Percentiles rank a stretch among this genome's conserved stretches.
Evolutionary conservation across 2,888 invertebrate genomes (phyloP).

Genomic region (Orthosia gothica): DNA sequence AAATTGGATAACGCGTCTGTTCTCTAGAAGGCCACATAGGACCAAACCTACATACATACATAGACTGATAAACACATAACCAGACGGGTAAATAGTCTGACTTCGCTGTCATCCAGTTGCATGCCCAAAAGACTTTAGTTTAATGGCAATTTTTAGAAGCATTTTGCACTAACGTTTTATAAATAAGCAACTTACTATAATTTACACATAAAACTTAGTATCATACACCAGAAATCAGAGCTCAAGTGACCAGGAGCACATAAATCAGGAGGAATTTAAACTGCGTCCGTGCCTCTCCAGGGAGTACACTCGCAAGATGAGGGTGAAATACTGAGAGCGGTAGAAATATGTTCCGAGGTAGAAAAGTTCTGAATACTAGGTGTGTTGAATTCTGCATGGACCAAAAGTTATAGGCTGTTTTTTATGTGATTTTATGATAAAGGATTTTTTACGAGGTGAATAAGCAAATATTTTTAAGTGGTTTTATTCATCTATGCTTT

Average conservation of each 20-base stretch:
- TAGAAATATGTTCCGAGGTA: slow-evolving; percentile 61
- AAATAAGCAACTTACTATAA: slow-evolving; percentile 23
- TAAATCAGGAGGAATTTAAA: slow-evolving; percentile 69
- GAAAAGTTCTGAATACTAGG: slow-evolving; percentile 41
- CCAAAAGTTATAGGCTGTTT: background rate
- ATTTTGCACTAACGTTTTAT: background rate
- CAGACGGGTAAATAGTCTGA: too few species aligned
- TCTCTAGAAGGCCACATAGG: too few species aligned
- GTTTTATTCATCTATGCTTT: too few species aligned
- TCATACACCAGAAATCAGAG: slow-evolving; percentile 56
- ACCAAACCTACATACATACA: too few species aligned
- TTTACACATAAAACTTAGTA: slow-evolving; percentile 26
- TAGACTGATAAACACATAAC: too few species aligned
- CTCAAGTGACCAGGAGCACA: slow-evolving; percentile 58
- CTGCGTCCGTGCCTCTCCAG: slow-evolving; percentile 53
- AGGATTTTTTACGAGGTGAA: too few species aligned
- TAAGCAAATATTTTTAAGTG: too few species aligned
- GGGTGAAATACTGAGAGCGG: slow-evolving; percentile 64
- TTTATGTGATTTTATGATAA: background rate
- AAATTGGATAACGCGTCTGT: too few species aligned
- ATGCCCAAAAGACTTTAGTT: too few species aligned
- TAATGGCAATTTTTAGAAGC: background rate
- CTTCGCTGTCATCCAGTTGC: too few species aligned
- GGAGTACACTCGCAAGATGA: slow-evolving; percentile 58
- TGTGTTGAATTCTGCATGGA: slow-evolving; percentile 22